Evolutionary conservation across 1,140 invertebrate species (phyloP), one percentile per base, ranked within the genome.

Genomic region (Drosophila kepulauana): DNA sequence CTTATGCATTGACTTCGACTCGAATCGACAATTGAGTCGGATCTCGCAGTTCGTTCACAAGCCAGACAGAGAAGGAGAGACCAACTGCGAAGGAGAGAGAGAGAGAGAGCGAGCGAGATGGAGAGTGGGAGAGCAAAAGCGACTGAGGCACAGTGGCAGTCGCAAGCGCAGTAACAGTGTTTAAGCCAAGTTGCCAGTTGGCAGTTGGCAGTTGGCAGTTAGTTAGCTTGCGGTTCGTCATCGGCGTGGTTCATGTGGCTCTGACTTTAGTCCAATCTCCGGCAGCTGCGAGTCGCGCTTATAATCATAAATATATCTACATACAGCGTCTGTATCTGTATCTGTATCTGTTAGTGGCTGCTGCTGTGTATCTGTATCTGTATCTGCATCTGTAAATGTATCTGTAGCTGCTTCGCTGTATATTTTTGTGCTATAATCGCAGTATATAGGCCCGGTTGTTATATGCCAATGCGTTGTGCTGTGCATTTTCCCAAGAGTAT

Each of bases 271-370:
- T 66, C 59, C 65, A 75, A 77, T 78, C 73, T 80, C 67, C 64
- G 79, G 58, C 75, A 68, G 64, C 57, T 70, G 69, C 64, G 59
- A 43, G 49, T 75, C 70, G 74, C 66, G 82, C 68, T 71, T 87
- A 73, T 80, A 82, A 88, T 86, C 82, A 86, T 87, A 87, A 87
- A 87, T 87, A 78, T 82, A 82, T 87, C 82, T 86, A 87, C 82
- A 87, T 82, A 87, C 65, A 74, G 58, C 62, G 46, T 64, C 20
- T 25, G 20, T 25, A 25, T 20, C 20, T 16, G 70, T 64, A 46
- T 30, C 64, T 66, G 64, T 66, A 65, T 28, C 51, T 64, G 61
- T 25, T 25, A 25, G 20, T 25, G 20, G 20, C 20, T 25, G 20
- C 20, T 25, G 20, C 7, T 25, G n/a, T 56, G 30, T 41, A 43